Conservation (phyloP, 37 sponge, comb jelly and placozoan genomes). For the Amphimedon queenslandica region DNA sequence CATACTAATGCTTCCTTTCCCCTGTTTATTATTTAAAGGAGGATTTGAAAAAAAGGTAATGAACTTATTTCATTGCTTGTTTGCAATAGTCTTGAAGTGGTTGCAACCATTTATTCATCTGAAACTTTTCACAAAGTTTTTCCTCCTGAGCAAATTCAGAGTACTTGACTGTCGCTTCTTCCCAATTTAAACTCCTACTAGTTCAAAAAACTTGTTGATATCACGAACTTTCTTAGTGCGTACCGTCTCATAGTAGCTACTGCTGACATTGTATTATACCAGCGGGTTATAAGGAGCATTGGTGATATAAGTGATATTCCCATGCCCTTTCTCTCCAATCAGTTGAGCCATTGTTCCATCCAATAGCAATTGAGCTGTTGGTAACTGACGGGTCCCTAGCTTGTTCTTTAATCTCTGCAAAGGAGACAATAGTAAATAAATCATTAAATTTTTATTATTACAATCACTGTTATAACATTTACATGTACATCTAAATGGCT, state of each 20-base stretch:
- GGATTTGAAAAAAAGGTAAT: no score
- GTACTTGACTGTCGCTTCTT: no score
- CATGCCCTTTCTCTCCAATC: background rate
- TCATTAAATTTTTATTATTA: background rate
- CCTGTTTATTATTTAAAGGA: no score
- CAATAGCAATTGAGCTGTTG: constrained; percentile 89
- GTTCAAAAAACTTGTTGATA: background rate
- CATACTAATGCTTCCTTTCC: no score
- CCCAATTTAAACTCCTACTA: no score
- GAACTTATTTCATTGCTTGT: no score
- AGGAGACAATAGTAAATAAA: constrained; percentile 8
- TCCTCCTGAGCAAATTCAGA: no score
- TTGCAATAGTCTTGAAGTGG: no score
- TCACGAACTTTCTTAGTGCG: no score
- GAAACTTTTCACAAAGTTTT: no score
- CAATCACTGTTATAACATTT: no score
- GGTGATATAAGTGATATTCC: constrained; percentile 68
- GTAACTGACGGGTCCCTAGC: constrained; percentile 93
- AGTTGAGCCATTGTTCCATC: constrained; percentile 62
- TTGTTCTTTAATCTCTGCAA: constrained; percentile 81
- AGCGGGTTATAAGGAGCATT: constrained; percentile 86
- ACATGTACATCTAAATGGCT: background rate
- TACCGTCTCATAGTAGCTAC: constrained; percentile 70
- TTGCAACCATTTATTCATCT: no score
- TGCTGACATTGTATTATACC: constrained; percentile 81